Conservation (phyloP, 2,888 invertebrate species). For the Molorchus minor region DNA sequence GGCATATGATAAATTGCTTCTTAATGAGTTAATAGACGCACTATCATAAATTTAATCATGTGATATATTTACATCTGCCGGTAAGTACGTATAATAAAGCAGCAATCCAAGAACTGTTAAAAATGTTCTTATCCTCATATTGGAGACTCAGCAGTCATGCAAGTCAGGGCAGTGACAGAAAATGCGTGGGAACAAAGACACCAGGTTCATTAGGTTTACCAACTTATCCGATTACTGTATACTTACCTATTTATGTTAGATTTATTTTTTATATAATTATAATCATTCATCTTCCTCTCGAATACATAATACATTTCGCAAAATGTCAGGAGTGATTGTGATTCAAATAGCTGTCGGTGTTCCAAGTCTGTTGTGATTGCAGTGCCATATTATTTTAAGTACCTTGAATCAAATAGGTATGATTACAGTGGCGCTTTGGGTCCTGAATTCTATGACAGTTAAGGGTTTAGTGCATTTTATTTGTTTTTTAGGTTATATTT, state of each 20-base stretch:
- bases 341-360: too few species aligned
- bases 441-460: too few species aligned
- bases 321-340: too few species aligned
- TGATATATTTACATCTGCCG: conserved; percentile 32
- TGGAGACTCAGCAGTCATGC: conserved; percentile 31
- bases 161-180: conserved; percentile 37
- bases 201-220: conserved; percentile 50
- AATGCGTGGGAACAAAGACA: conserved; percentile 46
- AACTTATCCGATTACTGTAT: conserved; percentile 52
- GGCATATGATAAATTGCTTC: conserved; percentile 35
- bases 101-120: conserved; percentile 27
- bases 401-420: too few species aligned
- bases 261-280: conserved; percentile 26
- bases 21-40: conserved; percentile 38
- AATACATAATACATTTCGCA: too few species aligned
- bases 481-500: too few species aligned
- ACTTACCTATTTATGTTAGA: conserved; percentile 36
- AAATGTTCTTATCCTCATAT: conserved; percentile 9
- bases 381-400: too few species aligned
- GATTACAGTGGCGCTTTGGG: too few species aligned
- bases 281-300: conserved; percentile 17
- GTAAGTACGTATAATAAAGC: conserved; percentile 28
- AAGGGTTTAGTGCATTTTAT: too few species aligned
- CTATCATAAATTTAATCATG: conserved; percentile 27
- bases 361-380: too few species aligned